Evolutionary conservation across 2,113 vertebrate genomes (phyloP), one percentile per base, ranked within the genome.

Genomic region (Mesitornis unicolor): DNA sequence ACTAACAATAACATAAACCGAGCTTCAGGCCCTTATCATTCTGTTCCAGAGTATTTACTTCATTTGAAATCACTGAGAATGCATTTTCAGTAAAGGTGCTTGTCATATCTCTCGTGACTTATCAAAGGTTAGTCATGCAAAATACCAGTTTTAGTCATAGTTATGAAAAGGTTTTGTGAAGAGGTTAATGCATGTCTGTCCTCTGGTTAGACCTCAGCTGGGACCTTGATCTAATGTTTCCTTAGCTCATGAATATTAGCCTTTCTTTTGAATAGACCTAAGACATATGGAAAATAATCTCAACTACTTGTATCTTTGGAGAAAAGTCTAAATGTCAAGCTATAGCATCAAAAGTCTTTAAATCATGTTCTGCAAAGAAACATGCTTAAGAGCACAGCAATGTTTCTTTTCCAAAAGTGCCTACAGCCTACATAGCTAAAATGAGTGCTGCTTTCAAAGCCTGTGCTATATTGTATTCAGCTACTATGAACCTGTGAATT

Each of bases 21-120:
- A 73, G 68, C 50, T 33, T 84, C 63, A 69, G 53, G 36, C 38
- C 17, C 63, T 90, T 93, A 91, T 94, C 85, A 65, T 40, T 26
- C 53, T 77, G n/a, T 88, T 92, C 59, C 92, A 93, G 94, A 83
- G 50, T 74, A 85, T 90, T 94, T 94, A 45, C 59, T 84, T 88
- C 22, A 45, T 90, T 76, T 88, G 71, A 86, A 83, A 77, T 83
- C 3, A 1, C 21, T 50, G 42, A 56, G 71, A 48, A 71, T 50
- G 42, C 65, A n/a, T 93, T 90, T 50, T 90, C 5, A 0, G 40
- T 53, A 61, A 74, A 94, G 82, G 71, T 80, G 36, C n/a, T 82
- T 77, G 13, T 92, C 45, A 11, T 88, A 64, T 73, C 67, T 94
- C 48, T 86, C 31, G 53, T 67, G 54, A 14, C 59, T 95, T 92